Conservation (phyloP, 2,888 invertebrate genomes). For the Epinotia nisella region DNA sequence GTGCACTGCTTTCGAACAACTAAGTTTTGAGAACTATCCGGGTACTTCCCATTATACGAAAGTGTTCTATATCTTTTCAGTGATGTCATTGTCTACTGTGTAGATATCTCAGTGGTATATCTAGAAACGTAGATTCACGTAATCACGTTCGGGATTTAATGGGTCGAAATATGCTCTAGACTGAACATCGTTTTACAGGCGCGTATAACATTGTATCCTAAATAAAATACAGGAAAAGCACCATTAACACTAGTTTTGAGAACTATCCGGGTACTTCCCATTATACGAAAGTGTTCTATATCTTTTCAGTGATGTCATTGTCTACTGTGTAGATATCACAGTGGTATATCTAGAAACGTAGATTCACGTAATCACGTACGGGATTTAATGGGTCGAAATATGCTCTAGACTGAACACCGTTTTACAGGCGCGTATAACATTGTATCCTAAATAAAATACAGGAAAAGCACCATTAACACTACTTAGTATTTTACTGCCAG, state of each 20-base stretch:
- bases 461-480: conserved; percentile 36
- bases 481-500: conserved; percentile 39
- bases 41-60: no score
- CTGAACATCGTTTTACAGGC: conserved; percentile 28
- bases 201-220: conserved; percentile 32
- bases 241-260: conserved; percentile 39
- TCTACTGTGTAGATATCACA: no score
- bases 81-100: no score
- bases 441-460: conserved; percentile 40
- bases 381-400: conserved; percentile 39
- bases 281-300: no score
- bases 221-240: conserved; percentile 40
- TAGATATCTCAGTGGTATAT: not conserved
- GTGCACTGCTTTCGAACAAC: no score
- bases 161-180: conserved; percentile 33
- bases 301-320: no score
- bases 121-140: not conserved
- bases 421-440: conserved; percentile 34
- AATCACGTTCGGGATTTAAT: conserved; percentile 32
- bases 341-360: not conserved
- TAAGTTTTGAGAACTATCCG: no score
- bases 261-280: no score
- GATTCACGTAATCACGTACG: conserved; percentile 10
- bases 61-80: no score
- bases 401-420: conserved; percentile 22